Evolutionary conservation across 2,888 invertebrate genomes (phyloP).

Genomic region (Tiliacea citrago): DNA sequence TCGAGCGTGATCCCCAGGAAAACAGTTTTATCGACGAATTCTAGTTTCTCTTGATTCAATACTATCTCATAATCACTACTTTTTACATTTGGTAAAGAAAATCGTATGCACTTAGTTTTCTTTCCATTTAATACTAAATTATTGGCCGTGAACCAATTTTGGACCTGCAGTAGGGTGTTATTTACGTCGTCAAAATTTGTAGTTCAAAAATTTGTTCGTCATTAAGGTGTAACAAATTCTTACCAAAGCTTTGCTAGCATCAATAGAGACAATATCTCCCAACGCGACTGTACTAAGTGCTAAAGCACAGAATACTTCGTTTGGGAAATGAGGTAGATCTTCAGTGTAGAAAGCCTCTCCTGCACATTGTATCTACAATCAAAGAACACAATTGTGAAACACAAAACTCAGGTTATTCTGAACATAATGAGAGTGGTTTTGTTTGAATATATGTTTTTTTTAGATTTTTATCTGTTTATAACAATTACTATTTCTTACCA

Average conservation of each 20-base stretch:
- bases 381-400: not conserved
- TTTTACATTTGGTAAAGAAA: no score
- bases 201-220: not conserved
- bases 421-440: not conserved
- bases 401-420: not conserved
- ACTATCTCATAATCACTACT: no score
- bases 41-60: no score
- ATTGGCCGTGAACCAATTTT: no score
- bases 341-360: slow-evolving; percentile 93
- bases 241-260: slow-evolving; percentile 91
- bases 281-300: slow-evolving; percentile 87
- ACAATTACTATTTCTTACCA: slow-evolving; percentile 73
- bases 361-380: slow-evolving; percentile 88
- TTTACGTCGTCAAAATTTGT: no score
- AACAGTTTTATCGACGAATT: no score
- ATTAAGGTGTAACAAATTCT: slow-evolving; percentile 38
- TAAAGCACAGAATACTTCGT: slow-evolving; percentile 92
- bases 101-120: no score
- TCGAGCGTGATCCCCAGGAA: no score
- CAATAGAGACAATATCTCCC: slow-evolving; percentile 90
- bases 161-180: no score
- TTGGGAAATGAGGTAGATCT: slow-evolving; percentile 89
- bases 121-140: no score
- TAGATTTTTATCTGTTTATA: not conserved
- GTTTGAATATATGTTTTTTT: not conserved